These are phyloP conservation scores for Anseranas semipalmata DNA, from an alignment of 2,113 vertebrate species.

Conservation along the genomic window DNA sequence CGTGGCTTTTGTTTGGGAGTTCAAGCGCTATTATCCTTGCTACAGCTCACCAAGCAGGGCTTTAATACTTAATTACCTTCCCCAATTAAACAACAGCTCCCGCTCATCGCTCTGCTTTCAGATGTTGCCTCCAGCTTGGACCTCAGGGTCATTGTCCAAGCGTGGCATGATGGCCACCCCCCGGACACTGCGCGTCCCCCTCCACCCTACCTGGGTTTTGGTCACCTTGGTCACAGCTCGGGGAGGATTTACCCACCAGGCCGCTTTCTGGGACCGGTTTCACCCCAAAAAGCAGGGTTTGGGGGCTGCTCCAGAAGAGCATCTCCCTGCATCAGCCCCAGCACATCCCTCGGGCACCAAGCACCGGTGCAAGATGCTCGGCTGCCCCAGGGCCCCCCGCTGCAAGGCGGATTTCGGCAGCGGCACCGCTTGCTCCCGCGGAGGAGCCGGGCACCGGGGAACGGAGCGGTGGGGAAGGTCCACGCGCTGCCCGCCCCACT, in stretches of 20 bases:
- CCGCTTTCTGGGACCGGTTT: not conserved
- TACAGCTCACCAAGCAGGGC: not conserved
- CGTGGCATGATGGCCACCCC: not conserved
- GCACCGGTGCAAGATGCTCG: accelerated
- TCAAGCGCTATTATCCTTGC: not conserved
- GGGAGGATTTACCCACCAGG: no score
- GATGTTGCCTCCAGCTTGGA: not conserved
- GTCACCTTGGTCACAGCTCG: no score
- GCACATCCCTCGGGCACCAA: not conserved
- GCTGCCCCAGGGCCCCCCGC: not conserved
- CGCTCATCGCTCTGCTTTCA: not conserved
- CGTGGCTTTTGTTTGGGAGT: not conserved
- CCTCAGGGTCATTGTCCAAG: not conserved
- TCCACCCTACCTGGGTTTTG: accelerated
- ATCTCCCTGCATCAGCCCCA: not conserved
- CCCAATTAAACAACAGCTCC: not conserved
- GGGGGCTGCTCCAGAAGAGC: not conserved
- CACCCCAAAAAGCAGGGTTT: not conserved
- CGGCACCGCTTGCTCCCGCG: no score
- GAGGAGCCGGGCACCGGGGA: accelerated
- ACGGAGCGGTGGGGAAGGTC: accelerated
- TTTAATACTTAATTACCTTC: not conserved
- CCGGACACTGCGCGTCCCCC: not conserved
- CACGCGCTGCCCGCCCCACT: not conserved
- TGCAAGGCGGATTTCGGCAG: no score